phyloP scores from a whole-genome alignment of 2,113 vertebrate species.

The Trogon surrucura region DNA sequence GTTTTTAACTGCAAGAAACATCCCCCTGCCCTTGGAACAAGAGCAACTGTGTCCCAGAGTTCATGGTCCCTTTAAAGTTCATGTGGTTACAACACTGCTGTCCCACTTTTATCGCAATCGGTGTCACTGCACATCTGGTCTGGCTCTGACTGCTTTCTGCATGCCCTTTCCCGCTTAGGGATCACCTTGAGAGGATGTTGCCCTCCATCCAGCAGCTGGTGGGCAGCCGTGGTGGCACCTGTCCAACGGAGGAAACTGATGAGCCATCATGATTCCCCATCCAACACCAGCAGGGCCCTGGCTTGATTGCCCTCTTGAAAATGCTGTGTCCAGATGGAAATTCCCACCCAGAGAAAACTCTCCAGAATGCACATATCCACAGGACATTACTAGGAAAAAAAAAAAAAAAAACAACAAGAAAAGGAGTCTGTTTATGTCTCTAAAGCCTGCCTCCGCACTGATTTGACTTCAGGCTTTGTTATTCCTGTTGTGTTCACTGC shows the following conservation, averaged over 20 bases:
- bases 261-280: slow-evolving; percentile 37
- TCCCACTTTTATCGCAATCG: neutral
- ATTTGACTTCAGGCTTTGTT: neutral
- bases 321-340: slow-evolving; percentile 39
- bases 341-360: slow-evolving; percentile 36
- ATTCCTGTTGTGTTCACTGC: slow-evolving; percentile 17
- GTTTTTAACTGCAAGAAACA: neutral
- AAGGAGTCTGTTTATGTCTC: neutral
- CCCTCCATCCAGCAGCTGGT: neutral
- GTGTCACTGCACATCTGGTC: slow-evolving; percentile 7
- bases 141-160: neutral
- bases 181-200: slow-evolving; percentile 19
- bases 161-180: neutral
- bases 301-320: slow-evolving; percentile 34
- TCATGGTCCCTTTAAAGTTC: neutral
- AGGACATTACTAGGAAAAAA: neutral
- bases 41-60: slow-evolving; percentile 2
- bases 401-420: neutral
- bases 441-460: neutral
- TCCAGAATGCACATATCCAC: neutral
- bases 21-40: neutral
- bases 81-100: neutral
- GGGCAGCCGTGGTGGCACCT: slow-evolving; percentile 14
- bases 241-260: slow-evolving; percentile 1
- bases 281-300: slow-evolving; percentile 18